Conservation (phyloP, 2,113 vertebrate species). For the Cariama cristata region DNA sequence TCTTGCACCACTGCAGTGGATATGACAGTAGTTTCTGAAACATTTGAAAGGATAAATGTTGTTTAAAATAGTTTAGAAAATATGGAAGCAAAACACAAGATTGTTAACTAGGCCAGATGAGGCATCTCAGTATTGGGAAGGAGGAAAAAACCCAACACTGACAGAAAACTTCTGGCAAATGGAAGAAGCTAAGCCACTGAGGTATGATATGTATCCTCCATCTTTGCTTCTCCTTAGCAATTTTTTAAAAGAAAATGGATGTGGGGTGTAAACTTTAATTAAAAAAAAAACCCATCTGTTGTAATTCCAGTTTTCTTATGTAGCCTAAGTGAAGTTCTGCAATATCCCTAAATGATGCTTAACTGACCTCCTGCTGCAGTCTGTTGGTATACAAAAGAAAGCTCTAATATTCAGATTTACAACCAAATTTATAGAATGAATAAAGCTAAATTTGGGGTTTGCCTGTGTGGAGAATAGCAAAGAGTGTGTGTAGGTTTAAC, state of each 20-base stretch:
- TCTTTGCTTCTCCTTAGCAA: neutral
- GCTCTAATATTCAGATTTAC: neutral
- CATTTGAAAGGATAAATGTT: neutral
- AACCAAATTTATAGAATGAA: neutral
- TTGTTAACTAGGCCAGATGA: neutral
- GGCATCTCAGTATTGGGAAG: neutral
- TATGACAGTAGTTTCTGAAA: neutral
- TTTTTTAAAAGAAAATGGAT: neutral
- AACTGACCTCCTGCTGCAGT: neutral
- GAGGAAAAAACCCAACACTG: accelerated
- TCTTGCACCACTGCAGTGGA: neutral
- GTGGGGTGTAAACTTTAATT: neutral
- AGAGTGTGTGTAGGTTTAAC: neutral
- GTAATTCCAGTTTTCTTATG: neutral
- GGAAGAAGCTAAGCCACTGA: neutral
- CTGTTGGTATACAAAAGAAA: neutral
- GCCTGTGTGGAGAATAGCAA: neutral
- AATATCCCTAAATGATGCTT: neutral
- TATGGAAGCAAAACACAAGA: neutral
- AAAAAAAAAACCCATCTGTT: neutral
- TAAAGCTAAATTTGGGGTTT: neutral
- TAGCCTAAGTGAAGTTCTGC: neutral
- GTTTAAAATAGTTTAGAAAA: neutral
- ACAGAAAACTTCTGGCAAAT: neutral
- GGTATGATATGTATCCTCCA: neutral